Evolutionary conservation across 1,140 invertebrate species (phyloP), one percentile per base, ranked within the genome.

Genomic region (Tribolium madens): DNA sequence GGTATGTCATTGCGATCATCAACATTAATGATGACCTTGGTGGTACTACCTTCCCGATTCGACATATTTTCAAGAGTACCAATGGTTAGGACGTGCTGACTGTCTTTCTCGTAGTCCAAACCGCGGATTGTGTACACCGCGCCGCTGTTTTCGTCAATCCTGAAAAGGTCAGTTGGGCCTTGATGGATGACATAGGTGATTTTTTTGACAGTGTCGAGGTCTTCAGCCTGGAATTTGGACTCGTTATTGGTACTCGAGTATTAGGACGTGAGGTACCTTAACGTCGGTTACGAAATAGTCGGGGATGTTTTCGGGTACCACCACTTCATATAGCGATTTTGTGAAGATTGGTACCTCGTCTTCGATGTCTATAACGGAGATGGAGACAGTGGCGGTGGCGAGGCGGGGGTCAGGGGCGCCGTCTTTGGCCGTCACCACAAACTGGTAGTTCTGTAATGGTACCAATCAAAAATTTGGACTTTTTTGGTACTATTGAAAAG

Each of bases 401-500:
- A 96, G 88, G 14, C 93, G 89, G n/a, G 92, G 91, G 87, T 97
- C 95, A 0, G 92, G 89, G 2, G 94, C 96, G 18, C 92, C 92
- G 85, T 98, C 96, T 84, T 92, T 94, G 1, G 96, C 96, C 2
- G 94, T 96, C 0, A 98, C 93, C 18, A 95, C 92, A 84, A 96
- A 95, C 78, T 91, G 91, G 84, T 94, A 94, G 75, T 93, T 92
- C 84, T 85, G 71, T 15, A 84, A 78, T 15, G 14, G 18, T 33
- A 73, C 26, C 26, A 73, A n/a, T 47, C 15, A 3, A 72, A 15
- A 4, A 26, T 9, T 68, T n/a, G n/a, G n/a, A n/a, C n/a, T n/a
- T n/a, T n/a, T n/a, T n/a, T n/a, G n/a, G n/a, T n/a, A n/a, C n/a
- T n/a, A n/a, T n/a, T n/a, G n/a, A n/a, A 14, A 83, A 85, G 86